These are phyloP conservation scores for Microcebus murinus DNA, from an alignment of 2,113 vertebrate genomes.

Conservation along the genomic window DNA sequence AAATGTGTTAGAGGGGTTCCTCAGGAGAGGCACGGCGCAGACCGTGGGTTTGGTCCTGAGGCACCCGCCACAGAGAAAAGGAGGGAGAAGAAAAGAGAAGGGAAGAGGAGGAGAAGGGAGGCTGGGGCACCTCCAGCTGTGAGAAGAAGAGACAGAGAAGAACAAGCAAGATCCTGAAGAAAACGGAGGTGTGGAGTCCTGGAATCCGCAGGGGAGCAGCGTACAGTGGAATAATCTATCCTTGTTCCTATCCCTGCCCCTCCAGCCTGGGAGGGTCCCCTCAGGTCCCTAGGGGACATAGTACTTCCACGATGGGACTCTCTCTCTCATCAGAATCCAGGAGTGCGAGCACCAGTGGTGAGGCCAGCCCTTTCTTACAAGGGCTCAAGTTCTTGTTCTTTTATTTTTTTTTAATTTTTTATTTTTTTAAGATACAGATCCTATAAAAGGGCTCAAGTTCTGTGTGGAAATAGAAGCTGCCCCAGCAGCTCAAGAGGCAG, in stretches of 20 bases:
- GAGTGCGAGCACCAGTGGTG: not conserved
- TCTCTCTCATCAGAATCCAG: not conserved
- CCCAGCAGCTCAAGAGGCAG: not conserved
- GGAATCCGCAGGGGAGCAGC: not conserved
- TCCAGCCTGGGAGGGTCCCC: not conserved
- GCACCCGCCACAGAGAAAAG: slow-evolving; percentile 47
- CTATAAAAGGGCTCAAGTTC: not conserved
- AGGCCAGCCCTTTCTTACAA: not conserved
- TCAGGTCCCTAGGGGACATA: not conserved
- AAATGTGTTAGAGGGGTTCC: slow-evolving; percentile 12
- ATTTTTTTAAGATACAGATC: no score
- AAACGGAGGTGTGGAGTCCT: not conserved
- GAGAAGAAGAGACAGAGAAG: slow-evolving; percentile 5
- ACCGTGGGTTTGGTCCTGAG: slow-evolving; percentile 12
- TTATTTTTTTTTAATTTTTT: no score
- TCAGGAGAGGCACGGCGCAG: slow-evolving; percentile 27
- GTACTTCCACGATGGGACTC: not conserved
- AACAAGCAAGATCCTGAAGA: not conserved
- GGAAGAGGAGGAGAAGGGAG: not conserved
- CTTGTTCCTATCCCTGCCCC: not conserved
- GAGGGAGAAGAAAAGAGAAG: slow-evolving; percentile 46
- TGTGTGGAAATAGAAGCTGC: not conserved
- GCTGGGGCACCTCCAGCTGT: not conserved
- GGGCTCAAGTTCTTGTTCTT: not conserved
- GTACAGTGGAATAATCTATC: not conserved